These are phyloP conservation scores for Drosophila littoralis DNA, from an alignment of 1,140 invertebrate genomes.

Conservation along the genomic window DNA sequence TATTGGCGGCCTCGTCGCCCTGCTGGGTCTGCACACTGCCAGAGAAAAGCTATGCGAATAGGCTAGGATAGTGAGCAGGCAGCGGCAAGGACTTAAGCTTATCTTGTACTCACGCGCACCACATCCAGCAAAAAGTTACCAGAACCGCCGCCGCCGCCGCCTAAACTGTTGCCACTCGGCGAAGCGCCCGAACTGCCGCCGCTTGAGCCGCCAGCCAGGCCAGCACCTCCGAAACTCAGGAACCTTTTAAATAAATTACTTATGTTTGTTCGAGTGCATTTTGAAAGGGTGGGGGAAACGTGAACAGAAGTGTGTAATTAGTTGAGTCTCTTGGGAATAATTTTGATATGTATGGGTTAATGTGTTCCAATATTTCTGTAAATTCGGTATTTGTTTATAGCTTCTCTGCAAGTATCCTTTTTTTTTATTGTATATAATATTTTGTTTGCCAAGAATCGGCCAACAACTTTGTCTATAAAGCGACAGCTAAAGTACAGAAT, in stretches of 20 bases:
- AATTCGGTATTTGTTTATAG: background rate
- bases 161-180: constrained; percentile 84
- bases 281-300: constrained; percentile 11
- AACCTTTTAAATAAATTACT: constrained; percentile 86
- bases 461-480: too few relatives aligned
- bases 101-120: constrained; percentile 89
- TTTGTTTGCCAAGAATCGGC: too few relatives aligned
- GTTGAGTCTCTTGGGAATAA: constrained; percentile 17
- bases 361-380: constrained; percentile 4
- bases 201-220: constrained; percentile 84
- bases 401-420: too few relatives aligned
- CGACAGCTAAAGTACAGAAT: too few relatives aligned
- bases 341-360: constrained; percentile 33
- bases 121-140: constrained; percentile 95
- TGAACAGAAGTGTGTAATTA: constrained; percentile 30
- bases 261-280: constrained; percentile 48
- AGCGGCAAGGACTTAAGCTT: background rate
- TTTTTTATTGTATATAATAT: too few relatives aligned
- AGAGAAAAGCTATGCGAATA: constrained; percentile 87
- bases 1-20: constrained; percentile 86
- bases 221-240: constrained; percentile 88
- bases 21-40: constrained; percentile 87
- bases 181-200: constrained; percentile 69
- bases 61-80: background rate
- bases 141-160: constrained; percentile 88